phyloP scores from a whole-genome alignment of 2,888 invertebrate species.

The Pristionchus japonicus region DNA sequence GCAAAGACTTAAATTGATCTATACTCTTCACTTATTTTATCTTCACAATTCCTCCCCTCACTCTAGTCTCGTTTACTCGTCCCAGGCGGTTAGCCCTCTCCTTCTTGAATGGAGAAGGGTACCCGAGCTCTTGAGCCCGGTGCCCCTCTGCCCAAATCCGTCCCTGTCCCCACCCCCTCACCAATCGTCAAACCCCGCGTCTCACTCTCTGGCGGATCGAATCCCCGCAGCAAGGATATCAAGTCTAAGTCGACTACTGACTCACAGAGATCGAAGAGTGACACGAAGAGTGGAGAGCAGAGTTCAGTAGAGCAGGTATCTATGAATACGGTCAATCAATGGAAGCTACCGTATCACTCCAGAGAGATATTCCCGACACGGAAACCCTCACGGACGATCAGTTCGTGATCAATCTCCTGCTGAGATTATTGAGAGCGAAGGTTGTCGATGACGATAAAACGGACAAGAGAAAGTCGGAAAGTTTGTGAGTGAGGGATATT shows the following conservation, averaged over 20 bases:
- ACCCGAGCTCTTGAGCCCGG: background rate
- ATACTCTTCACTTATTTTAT: too few species aligned
- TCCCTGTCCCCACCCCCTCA: background rate
- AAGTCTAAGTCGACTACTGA: background rate
- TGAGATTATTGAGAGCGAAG: background rate
- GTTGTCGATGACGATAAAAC: conserved; percentile 9
- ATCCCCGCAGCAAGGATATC: background rate
- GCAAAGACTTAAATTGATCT: too few species aligned
- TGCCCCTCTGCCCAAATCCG: background rate
- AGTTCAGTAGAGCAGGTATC: background rate
- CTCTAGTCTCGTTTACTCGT: background rate
- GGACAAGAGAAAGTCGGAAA: conserved; percentile 1
- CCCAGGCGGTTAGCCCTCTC: background rate
- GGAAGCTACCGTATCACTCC: background rate
- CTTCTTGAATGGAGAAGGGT: background rate
- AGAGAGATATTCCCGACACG: background rate
- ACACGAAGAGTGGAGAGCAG: background rate
- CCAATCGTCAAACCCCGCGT: background rate
- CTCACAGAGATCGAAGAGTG: background rate
- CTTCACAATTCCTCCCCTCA: background rate
- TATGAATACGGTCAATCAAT: background rate
- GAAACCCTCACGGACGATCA: background rate
- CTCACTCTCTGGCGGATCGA: background rate
- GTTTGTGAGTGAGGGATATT: background rate
- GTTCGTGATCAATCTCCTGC: background rate